These are phyloP conservation scores for Harpalus rufipes DNA, from an alignment of 2,888 invertebrate species.

Conservation along the genomic window DNA sequence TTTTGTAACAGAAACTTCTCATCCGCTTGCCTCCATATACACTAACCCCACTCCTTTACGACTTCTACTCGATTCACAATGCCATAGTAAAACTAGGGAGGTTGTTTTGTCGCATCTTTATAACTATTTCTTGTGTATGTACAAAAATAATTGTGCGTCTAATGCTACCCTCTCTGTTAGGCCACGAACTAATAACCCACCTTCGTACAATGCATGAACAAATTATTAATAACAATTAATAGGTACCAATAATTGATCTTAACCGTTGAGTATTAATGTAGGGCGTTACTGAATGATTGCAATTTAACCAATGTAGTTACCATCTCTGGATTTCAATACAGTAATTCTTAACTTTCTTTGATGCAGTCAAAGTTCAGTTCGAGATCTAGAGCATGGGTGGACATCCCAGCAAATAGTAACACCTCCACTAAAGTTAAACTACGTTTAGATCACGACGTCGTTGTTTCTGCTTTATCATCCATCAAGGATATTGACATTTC, in stretches of 20 bases:
- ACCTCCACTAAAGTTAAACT: slow-evolving; percentile 80
- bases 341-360: slow-evolving; percentile 67
- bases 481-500: slow-evolving; percentile 75
- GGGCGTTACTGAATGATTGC: slow-evolving; percentile 30
- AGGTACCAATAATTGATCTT: neutral
- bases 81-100: too few relatives aligned
- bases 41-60: too few relatives aligned
- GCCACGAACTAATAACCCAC: too few relatives aligned
- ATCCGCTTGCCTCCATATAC: too few relatives aligned
- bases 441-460: slow-evolving; percentile 81
- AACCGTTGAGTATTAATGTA: neutral
- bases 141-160: too few relatives aligned
- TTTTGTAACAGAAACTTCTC: too few relatives aligned
- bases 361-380: slow-evolving; percentile 89
- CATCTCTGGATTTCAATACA: slow-evolving; percentile 24
- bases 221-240: neutral
- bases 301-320: slow-evolving; percentile 36
- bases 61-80: too few relatives aligned
- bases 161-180: too few relatives aligned
- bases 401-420: slow-evolving; percentile 80
- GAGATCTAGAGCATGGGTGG: slow-evolving; percentile 89
- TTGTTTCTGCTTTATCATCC: slow-evolving; percentile 74
- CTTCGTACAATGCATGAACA: slow-evolving; percentile 13
- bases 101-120: too few relatives aligned
- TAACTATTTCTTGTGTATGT: too few relatives aligned